Base-by-base conservation (phyloP, 2,888 invertebrate genomes). In the Hirtodrosophila alboralis region DNA sequence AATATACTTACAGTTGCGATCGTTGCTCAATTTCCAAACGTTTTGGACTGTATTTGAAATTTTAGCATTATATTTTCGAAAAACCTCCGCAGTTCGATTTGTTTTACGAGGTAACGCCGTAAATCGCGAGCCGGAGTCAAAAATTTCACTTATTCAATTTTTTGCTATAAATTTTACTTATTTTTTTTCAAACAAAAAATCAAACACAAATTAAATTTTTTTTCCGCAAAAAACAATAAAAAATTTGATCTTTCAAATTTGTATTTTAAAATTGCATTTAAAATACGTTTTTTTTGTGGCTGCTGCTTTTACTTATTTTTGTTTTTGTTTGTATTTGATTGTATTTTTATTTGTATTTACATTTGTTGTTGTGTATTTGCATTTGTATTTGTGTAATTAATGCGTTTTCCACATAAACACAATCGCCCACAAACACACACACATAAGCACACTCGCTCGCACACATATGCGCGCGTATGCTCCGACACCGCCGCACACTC, bases 341-440 rank as follows among this genome's bases (percentile, higher is more conserved):
- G 76, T 70, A 66, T 75, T 71, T 76, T 28, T 48, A 54, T 64
- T 64, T 70, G 61, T 72, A 75, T 78, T 74, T 78, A 49, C 47
- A 68, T 71, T 71, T 64, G 40, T 54, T 61, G 72, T 45, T 61
- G 61, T 59, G 56, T 48, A 43, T 54, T 51, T 65, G 65, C 34
- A 54, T 56, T 67, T 72, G 71, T 64, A 73, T 72, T 64, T 58
- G 67, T 77, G 84, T 72, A 78, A 84, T 87, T 84, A 84, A 84
- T 81, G 81, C 81, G 75, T 70, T 81, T 84, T 75, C 58, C 62
- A 66, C 72, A 80, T 61, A 76, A 71, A 77, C 67, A 75, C 70
- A 73, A 66, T 59, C 62, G 52, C 64, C 67, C 56, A 71, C 72
- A 72, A 62, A 58, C 68, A 64, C 51, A 53, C 41, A 34, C 40